Evolutionary conservation across 2,113 vertebrate genomes (phyloP).

Genomic region (Campylomormyrus tamandua): DNA sequence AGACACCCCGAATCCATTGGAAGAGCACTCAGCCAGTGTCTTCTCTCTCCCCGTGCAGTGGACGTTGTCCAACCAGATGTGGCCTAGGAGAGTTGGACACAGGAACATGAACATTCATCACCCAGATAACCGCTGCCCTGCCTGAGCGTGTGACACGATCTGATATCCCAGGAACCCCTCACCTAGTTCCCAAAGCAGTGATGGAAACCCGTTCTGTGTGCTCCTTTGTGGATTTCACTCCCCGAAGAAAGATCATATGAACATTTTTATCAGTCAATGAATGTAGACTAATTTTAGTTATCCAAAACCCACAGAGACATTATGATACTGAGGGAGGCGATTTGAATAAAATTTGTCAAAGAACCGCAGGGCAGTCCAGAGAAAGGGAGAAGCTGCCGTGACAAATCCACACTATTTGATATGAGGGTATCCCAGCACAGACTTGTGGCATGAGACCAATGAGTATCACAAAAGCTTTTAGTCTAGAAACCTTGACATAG

Average conservation of each 20-base stretch:
- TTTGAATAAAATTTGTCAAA: background rate
- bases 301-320: background rate
- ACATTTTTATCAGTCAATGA: background rate
- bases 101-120: background rate
- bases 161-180: background rate
- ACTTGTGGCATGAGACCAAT: background rate
- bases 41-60: slow-evolving; percentile 75
- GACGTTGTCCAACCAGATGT: slow-evolving; percentile 88
- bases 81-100: slow-evolving; percentile 55
- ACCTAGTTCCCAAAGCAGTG: background rate
- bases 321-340: background rate
- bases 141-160: background rate
- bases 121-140: background rate
- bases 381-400: background rate
- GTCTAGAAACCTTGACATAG: background rate
- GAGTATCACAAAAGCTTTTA: background rate
- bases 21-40: slow-evolving; percentile 70
- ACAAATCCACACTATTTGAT: background rate
- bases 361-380: background rate
- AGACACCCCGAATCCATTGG: slow-evolving; percentile 80
- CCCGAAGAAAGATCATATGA: background rate
- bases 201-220: background rate
- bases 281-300: background rate
- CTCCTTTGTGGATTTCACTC: background rate
- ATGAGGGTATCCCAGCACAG: background rate